A percentile compares a stretch with the other conserved stretches of the same genome.
Conservation (phyloP, 2,113 vertebrate species). For the Collichthys lucidus region DNA sequence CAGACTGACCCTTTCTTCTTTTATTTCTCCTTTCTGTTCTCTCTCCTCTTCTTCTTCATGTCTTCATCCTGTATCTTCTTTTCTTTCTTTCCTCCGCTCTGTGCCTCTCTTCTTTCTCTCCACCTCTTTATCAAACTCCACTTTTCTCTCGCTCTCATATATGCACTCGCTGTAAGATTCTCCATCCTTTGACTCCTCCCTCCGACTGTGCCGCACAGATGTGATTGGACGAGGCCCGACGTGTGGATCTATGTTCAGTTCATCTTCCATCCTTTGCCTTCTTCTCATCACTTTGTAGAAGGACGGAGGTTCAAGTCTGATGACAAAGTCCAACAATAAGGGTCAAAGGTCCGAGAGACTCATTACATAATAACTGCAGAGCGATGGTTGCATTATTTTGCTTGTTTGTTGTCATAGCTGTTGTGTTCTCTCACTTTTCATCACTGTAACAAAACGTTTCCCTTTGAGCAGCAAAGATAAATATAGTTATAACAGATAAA, state of each 20-base stretch:
- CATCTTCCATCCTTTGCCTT: neutral
- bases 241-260: neutral
- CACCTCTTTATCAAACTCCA: neutral
- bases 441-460: too few species aligned
- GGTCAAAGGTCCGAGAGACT: neutral
- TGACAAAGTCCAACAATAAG: neutral
- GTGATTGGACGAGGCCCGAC: constrained; percentile 40
- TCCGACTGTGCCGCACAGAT: neutral
- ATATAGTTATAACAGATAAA: too few species aligned
- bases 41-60: too few species aligned
- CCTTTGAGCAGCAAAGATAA: too few species aligned
- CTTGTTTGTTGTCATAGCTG: too few species aligned
- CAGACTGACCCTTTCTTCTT: neutral
- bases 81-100: too few species aligned
- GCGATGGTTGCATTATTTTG: too few species aligned
- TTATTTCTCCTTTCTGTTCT: too few species aligned
- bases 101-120: neutral
- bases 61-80: neutral
- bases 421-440: too few species aligned
- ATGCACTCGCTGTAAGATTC: neutral
- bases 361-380: too few species aligned
- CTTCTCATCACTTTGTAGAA: neutral
- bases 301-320: neutral
- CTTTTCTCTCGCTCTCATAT: constrained; percentile 12
- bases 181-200: constrained; percentile 55